Conservation (phyloP, 2,113 vertebrate species). For the Lagenorhynchus albirostris region DNA sequence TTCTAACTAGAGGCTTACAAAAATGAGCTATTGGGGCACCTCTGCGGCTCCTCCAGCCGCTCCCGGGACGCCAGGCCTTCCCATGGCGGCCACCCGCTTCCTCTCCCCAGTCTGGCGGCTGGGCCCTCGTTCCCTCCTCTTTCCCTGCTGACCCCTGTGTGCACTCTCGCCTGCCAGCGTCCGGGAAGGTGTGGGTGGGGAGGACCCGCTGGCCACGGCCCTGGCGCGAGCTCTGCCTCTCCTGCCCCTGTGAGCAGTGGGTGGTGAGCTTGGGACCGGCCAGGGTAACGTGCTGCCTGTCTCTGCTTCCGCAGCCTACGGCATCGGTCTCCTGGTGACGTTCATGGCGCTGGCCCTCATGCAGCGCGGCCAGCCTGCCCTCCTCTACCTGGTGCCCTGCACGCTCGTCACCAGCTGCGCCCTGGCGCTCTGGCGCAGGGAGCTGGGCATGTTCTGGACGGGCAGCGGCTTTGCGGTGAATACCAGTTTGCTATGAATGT, state of each 20-base stretch:
- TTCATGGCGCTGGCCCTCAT: conserved; percentile 95
- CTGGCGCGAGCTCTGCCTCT: neutral
- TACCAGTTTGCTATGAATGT: conserved; percentile 98
- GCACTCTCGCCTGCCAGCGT: too few relatives aligned
- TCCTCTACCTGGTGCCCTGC: conserved; percentile 97
- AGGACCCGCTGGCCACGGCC: neutral
- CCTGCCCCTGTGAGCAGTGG: too few relatives aligned
- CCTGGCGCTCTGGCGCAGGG: conserved; percentile 93
- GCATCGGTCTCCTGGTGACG: conserved; percentile 95
- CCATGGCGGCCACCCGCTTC: fast-evolving
- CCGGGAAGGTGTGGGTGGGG: neutral
- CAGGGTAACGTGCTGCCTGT: fast-evolving
- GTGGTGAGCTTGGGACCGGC: too few relatives aligned
- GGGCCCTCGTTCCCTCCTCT: neutral
- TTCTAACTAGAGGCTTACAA: neutral
- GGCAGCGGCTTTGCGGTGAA: conserved; percentile 99
- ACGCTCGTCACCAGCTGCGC: conserved; percentile 92
- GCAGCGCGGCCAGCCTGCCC: conserved; percentile 94
- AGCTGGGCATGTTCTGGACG: conserved; percentile 95
- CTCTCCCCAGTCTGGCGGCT: neutral
- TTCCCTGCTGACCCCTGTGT: too few relatives aligned
- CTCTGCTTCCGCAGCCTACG: conserved; percentile 86
- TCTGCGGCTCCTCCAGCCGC: neutral
- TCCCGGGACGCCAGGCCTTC: neutral
- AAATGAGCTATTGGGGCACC: neutral